Evolutionary conservation across 2,888 invertebrate species (phyloP).

Genomic region (Erebia epiphron): DNA sequence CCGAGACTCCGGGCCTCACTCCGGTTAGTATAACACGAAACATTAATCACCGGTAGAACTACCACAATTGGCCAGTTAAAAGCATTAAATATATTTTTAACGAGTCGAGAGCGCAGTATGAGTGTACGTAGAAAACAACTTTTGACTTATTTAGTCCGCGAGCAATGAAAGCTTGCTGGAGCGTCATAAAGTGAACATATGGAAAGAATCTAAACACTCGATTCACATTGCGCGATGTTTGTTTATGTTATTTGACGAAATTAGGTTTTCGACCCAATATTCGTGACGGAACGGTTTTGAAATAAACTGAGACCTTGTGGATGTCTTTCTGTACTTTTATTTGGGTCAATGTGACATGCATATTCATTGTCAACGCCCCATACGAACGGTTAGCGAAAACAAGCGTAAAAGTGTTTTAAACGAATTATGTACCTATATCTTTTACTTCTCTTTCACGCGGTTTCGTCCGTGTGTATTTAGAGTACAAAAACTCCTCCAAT

Average conservation of each 20-base stretch:
- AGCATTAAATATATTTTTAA: constrained; percentile 68
- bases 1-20: constrained; percentile 79
- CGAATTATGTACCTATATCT: neutral
- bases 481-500: no score
- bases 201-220: constrained; percentile 59
- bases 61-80: constrained; percentile 48
- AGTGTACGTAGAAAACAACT: constrained; percentile 55
- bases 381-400: constrained; percentile 50
- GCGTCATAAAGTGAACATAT: constrained; percentile 64
- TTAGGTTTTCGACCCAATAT: constrained; percentile 72
- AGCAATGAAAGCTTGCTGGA: constrained; percentile 55
- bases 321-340: constrained; percentile 71
- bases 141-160: constrained; percentile 63
- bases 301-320: constrained; percentile 79
- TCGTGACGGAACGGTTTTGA: constrained; percentile 78
- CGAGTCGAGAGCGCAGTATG: constrained; percentile 50
- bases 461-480: no score
- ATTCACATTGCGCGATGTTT: constrained; percentile 68
- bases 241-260: constrained; percentile 79
- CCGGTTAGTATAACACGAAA: constrained; percentile 63
- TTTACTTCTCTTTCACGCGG: no score
- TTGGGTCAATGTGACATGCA: constrained; percentile 79
- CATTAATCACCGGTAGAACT: constrained; percentile 42
- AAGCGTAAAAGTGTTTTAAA: constrained; percentile 32
- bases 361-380: constrained; percentile 66